Conservation (phyloP, 2,888 invertebrate genomes). For the Tanypteryx hageni region DNA sequence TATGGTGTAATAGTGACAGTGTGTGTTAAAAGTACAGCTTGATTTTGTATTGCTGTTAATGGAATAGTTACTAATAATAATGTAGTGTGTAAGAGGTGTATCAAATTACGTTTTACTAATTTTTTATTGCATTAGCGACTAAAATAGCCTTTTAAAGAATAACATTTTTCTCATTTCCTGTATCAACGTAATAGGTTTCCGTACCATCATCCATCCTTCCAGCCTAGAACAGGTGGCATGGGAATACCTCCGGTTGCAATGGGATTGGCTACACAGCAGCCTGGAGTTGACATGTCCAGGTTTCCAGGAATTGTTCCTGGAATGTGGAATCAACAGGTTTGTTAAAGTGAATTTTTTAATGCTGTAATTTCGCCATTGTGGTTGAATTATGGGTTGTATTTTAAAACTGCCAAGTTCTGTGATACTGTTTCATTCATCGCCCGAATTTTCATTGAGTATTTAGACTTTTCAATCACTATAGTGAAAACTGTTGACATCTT, state of each 20-base stretch:
- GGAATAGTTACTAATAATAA: too few relatives aligned
- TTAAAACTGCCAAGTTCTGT: not conserved
- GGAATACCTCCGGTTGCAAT: conserved; percentile 51
- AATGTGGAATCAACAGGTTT: conserved; percentile 45
- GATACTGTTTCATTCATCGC: not conserved
- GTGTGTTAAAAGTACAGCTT: not conserved
- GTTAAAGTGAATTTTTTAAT: not conserved
- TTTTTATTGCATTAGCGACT: not conserved
- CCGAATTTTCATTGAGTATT: not conserved
- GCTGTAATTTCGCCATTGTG: not conserved
- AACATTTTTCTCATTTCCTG: not conserved
- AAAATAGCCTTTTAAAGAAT: not conserved
- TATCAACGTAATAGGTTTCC: not conserved
- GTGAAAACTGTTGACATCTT: too few relatives aligned
- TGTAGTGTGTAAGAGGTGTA: too few relatives aligned
- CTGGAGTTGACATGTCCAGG: conserved; percentile 38
- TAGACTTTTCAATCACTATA: too few relatives aligned
- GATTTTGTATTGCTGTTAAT: not conserved
- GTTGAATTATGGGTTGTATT: not conserved
- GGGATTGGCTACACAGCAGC: conserved; percentile 50
- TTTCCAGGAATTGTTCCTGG: conserved; percentile 53
- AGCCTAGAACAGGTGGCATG: conserved; percentile 5
- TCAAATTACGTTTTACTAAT: too few relatives aligned
- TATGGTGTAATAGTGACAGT: not conserved
- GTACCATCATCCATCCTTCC: conserved; percentile 38